phyloP scores from a whole-genome alignment of 2,113 vertebrate genomes.

The Rattus norvegicus region GRCr8 NC_086023.1:89317001-89317500 shows the following conservation, averaged over 20 bases:
- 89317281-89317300: slow-evolving; percentile 84
- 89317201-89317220: slow-evolving; percentile 88
- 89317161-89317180: slow-evolving; percentile 92
- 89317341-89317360: slow-evolving; percentile 91
- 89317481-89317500: slow-evolving; percentile 88
- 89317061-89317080: slow-evolving; percentile 84
- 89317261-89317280: slow-evolving; percentile 88
- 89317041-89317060: slow-evolving; percentile 87
- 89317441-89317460: slow-evolving; percentile 93
- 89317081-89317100: slow-evolving; percentile 88
- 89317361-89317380: slow-evolving; percentile 90
- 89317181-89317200: slow-evolving; percentile 89
- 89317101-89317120: slow-evolving; percentile 89
- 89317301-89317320: slow-evolving; percentile 84
- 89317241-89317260: slow-evolving; percentile 88
- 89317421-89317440: slow-evolving; percentile 87
- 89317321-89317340: slow-evolving; percentile 87
- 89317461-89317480: slow-evolving; percentile 87
- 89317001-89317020: slow-evolving; percentile 88
- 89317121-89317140: slow-evolving; percentile 86
- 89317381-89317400: slow-evolving; percentile 90
- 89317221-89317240: slow-evolving; percentile 91
- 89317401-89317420: slow-evolving; percentile 91
- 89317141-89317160: slow-evolving; percentile 91
- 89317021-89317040: slow-evolving; percentile 89